Base-by-base conservation (phyloP, 2,113 vertebrate genomes). In the Strigops habroptila region DNA sequence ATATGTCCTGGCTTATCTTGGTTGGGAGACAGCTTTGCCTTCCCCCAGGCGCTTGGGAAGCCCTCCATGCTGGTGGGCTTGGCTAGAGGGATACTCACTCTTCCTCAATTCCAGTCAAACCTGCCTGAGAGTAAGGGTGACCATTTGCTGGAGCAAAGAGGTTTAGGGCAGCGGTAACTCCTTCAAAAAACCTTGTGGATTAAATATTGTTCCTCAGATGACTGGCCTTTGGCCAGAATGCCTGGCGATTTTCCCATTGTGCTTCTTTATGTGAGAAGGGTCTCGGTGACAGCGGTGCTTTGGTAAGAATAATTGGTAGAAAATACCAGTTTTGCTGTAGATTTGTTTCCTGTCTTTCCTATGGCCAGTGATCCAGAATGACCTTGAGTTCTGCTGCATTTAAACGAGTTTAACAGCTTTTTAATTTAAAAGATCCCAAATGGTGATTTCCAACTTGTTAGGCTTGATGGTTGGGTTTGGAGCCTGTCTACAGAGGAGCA, bases 11-110 rank as follows among this genome's bases (percentile, higher is more conserved):
- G 14, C 55, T 95, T 86, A 79, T 74, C 71, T 77, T 37, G 41
- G 8, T 33, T 71, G 74, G 49, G 55, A 87, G 51, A 65, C 7
- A 82, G 55, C 48, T 82, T 75, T 89, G 25, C 22, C 55, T 94
- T 86, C 55, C 76, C 39, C 57, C 9, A 10, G 93, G 91, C 0
- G 0, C 62, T 71, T 25, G 55, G 23, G n/a, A 84, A 85, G 73
- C 59, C 52, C 52, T 86, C 0, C 0, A 3, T 60, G 49, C 44
- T 3, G 0, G 2, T 44, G 79, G 37, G 64, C 60, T 65, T 70
- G 60, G 18, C 78, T 2, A 0, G 37, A 87, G 35, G 69, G 77
- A 25, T 78, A 46, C 41, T 59, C 0, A 3, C n/a, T 79, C 76
- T 41, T 53, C 64, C 37, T 41, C 60, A 30, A 0, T 63, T 86